Percentiles rank a stretch among this genome's conserved stretches.
Evolutionary conservation across 2,888 invertebrate genomes (phyloP).

Genomic region (Ectropis crepuscularia): DNA sequence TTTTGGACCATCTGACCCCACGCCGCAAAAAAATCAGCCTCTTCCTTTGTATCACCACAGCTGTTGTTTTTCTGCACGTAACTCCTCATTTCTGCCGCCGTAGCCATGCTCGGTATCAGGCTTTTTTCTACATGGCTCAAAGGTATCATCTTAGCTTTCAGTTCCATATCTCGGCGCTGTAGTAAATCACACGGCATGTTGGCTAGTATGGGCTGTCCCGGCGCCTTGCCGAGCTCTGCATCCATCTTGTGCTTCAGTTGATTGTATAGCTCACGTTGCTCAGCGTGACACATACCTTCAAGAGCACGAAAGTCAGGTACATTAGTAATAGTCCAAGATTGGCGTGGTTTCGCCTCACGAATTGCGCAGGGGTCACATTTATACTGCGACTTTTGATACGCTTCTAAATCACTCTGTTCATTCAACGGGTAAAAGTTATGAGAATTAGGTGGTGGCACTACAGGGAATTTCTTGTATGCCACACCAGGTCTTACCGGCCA

Average conservation of each 20-base stretch:
- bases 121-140: conserved; percentile 79
- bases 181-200: conserved; percentile 70
- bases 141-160: conserved; percentile 81
- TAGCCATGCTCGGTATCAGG: conserved; percentile 76
- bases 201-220: conserved; percentile 69
- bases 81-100: conserved; percentile 69
- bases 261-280: conserved; percentile 74
- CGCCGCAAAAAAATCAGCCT: conserved; percentile 82
- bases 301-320: conserved; percentile 73
- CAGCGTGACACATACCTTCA: conserved; percentile 74
- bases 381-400: conserved; percentile 69
- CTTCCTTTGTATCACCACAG: conserved; percentile 81
- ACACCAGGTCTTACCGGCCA: conserved; percentile 73
- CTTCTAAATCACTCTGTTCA: conserved; percentile 71
- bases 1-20: conserved; percentile 84
- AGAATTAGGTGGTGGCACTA: conserved; percentile 67
- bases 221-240: conserved; percentile 75
- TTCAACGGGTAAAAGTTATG: conserved; percentile 73
- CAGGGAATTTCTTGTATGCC: conserved; percentile 74
- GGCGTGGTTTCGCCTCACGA: conserved; percentile 76
- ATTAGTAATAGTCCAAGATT: conserved; percentile 82
- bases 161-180: conserved; percentile 75
- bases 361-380: conserved; percentile 74
- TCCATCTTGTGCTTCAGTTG: conserved; percentile 80
- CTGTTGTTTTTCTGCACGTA: conserved; percentile 79